A percentile compares a stretch with the other conserved stretches of the same genome.
Conservation (phyloP, 2,113 vertebrate species). For the Phycodurus eques region DNA sequence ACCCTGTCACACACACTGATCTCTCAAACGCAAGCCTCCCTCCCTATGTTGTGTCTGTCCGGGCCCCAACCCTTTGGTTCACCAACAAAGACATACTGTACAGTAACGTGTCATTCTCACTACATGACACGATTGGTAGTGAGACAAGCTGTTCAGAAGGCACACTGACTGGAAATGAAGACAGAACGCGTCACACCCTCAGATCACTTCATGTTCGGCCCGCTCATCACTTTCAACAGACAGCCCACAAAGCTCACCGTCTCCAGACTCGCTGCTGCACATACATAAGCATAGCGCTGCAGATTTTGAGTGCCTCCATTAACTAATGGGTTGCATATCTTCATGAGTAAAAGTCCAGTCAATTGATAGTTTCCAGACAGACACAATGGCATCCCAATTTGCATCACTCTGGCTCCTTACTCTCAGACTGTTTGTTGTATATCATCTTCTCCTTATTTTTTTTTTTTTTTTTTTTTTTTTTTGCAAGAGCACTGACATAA, state of each 20-base stretch:
- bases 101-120: conserved; percentile 35
- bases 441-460: conserved; percentile 1
- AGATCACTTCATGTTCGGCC: conserved; percentile 9
- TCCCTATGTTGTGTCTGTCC: conserved; percentile 5
- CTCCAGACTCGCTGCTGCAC: conserved; percentile 1
- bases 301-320: conserved; percentile 1
- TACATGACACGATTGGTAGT: conserved; percentile 41
- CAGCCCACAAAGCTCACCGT: conserved; percentile 10
- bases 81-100: conserved; percentile 53
- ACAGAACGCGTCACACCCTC: conserved; percentile 8
- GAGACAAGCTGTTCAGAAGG: conserved; percentile 39
- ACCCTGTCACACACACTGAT: background rate
- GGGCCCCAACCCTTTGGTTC: conserved; percentile 12
- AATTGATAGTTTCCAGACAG: background rate
- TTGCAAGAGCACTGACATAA: conserved; percentile 17
- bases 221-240: conserved; percentile 17
- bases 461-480: too few relatives aligned
- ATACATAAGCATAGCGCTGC: background rate
- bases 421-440: too few relatives aligned
- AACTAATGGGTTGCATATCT: conserved; percentile 15
- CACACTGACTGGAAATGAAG: conserved; percentile 40
- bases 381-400: conserved; percentile 1
- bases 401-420: background rate
- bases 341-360: conserved; percentile 7
- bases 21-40: background rate